Evolutionary conservation across 1,140 invertebrate species (phyloP).

Genomic region (Listronotus bonariensis): DNA sequence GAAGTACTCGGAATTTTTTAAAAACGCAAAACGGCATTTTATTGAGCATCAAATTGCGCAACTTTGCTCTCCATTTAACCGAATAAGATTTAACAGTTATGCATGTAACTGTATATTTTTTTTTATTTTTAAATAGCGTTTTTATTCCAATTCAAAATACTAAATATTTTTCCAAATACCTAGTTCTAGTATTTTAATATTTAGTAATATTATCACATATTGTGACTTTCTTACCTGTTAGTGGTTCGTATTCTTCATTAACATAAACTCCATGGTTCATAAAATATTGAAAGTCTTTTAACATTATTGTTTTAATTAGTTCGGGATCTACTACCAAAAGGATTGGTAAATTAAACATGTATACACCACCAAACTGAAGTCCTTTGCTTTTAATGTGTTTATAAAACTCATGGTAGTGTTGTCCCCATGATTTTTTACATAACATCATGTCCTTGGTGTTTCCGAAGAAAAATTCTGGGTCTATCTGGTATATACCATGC

Average conservation of each 20-base stretch:
- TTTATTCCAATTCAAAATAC: no score
- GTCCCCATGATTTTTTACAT: neutral
- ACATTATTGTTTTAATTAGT: constrained; percentile 24
- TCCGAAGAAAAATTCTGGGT: constrained; percentile 12
- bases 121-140: no score
- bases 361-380: constrained; percentile 17
- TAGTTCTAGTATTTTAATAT: no score
- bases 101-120: no score
- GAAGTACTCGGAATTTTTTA: no score
- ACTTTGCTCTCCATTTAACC: no score
- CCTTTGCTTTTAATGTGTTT: neutral
- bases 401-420: neutral
- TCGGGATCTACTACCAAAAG: constrained; percentile 8
- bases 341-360: neutral
- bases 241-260: constrained; percentile 51
- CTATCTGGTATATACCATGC: constrained; percentile 1
- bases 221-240: constrained; percentile 56
- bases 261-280: constrained; percentile 57
- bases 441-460: neutral
- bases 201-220: no score
- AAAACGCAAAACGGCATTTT: no score
- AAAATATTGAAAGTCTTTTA: constrained; percentile 53
- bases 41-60: no score
- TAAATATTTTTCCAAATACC: no score
- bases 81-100: no score